These are phyloP conservation scores for Neodiprion pinetum DNA, from an alignment of 1,140 invertebrate species.

Conservation along the genomic window DNA sequence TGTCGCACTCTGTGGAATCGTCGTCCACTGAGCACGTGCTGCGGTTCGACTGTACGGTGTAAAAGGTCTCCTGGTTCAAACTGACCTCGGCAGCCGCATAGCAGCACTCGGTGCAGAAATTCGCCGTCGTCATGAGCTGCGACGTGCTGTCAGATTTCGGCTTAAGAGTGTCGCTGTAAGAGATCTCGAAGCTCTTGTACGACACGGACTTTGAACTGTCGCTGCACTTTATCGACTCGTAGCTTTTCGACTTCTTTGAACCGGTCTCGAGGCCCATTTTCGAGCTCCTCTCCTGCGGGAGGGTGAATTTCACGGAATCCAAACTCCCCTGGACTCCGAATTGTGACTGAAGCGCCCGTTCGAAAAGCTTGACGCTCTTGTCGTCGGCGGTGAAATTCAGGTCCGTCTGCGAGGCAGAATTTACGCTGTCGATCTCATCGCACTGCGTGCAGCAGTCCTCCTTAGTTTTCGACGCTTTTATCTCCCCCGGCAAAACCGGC, in stretches of 20 bases:
- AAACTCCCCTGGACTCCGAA: constrained; percentile 48
- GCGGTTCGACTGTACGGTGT: constrained; percentile 48
- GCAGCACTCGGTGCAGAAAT: constrained; percentile 55
- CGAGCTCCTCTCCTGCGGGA: constrained; percentile 21
- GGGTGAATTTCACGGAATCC: constrained; percentile 50
- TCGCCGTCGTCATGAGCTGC: constrained; percentile 44
- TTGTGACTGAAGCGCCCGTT: not conserved
- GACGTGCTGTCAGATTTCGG: constrained; percentile 45
- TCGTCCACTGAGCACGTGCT: constrained; percentile 47
- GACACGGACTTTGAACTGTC: constrained; percentile 17
- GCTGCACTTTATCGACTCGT: constrained; percentile 52
- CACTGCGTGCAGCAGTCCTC: not conserved
- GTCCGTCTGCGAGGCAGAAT: not conserved
- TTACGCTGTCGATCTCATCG: not conserved
- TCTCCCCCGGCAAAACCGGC: not conserved
- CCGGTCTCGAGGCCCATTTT: constrained; percentile 33
- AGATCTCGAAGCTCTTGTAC: constrained; percentile 18
- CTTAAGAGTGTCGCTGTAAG: constrained; percentile 21
- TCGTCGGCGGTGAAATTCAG: not conserved
- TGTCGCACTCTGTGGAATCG: constrained; percentile 56
- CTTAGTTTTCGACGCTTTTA: not conserved
- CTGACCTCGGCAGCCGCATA: constrained; percentile 43
- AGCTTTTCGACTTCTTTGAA: constrained; percentile 58
- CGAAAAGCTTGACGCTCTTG: not conserved
- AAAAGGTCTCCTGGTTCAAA: constrained; percentile 43